Evolutionary conservation across 2,797 vertebrate species (phyloP).

Genomic region (Triplophysa bombifrons): DNA sequence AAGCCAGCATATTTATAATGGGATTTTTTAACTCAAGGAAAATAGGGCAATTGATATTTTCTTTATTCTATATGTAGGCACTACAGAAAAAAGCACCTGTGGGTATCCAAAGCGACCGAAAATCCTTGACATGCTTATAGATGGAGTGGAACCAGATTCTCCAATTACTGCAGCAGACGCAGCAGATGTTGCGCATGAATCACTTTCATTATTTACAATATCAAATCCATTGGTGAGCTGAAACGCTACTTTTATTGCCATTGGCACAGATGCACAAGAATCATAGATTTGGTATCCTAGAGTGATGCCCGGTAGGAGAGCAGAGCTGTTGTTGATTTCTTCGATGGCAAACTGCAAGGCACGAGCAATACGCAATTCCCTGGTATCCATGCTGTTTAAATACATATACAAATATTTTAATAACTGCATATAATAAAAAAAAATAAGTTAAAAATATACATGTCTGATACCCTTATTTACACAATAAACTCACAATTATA

Average conservation of each 20-base stretch:
- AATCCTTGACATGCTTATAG: slow-evolving; percentile 70
- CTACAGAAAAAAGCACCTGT: slow-evolving; percentile 55
- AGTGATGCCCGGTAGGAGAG: slow-evolving; percentile 41
- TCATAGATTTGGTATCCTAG: slow-evolving; percentile 52
- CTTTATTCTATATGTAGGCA: too few relatives aligned
- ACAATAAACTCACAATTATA: not conserved
- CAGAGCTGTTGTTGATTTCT: slow-evolving; percentile 51
- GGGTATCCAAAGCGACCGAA: slow-evolving; percentile 66
- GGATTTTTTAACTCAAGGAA: too few relatives aligned
- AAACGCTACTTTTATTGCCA: slow-evolving; percentile 43
- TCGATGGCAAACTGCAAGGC: slow-evolving; percentile 48
- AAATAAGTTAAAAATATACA: not conserved
- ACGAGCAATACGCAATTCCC: slow-evolving; percentile 49
- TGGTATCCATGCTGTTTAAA: slow-evolving; percentile 49
- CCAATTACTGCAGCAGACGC: slow-evolving; percentile 62
- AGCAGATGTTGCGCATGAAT: slow-evolving; percentile 22
- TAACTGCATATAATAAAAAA: not conserved
- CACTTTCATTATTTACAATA: not conserved
- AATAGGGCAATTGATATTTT: too few relatives aligned
- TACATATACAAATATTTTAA: not conserved
- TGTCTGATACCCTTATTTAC: not conserved
- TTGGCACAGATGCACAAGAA: slow-evolving; percentile 42
- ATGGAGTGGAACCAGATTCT: slow-evolving; percentile 70
- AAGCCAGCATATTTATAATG: too few relatives aligned
- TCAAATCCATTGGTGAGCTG: slow-evolving; percentile 43